A percentile compares a stretch with the other conserved stretches of the same genome.
Evolutionary conservation across 2,888 invertebrate species (phyloP).

Genomic region (Pristionchus entomophagus): DNA sequence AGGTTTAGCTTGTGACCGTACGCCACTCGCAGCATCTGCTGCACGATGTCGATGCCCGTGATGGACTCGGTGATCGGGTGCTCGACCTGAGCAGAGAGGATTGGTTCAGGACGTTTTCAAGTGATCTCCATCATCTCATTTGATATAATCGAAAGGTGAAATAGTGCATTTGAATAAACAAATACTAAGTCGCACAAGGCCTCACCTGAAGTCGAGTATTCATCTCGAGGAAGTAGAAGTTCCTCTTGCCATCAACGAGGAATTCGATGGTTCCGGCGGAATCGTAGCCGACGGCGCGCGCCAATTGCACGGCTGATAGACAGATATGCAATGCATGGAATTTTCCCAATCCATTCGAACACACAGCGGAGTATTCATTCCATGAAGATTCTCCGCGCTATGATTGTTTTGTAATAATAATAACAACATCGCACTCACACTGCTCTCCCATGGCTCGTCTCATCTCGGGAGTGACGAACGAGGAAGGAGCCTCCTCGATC

Average conservation of each 20-base stretch:
- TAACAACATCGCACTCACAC: conserved; percentile 9
- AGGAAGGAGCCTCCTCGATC: conserved; percentile 84
- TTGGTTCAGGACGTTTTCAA: too few species aligned
- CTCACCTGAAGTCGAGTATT: conserved; percentile 82
- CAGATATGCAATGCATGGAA: too few species aligned
- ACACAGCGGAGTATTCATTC: too few species aligned
- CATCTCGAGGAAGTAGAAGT: conserved; percentile 85
- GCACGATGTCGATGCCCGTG: conserved; percentile 83
- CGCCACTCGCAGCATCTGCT: conserved; percentile 83
- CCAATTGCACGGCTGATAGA: conserved; percentile 64
- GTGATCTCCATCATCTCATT: too few species aligned
- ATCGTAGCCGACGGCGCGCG: conserved; percentile 78
- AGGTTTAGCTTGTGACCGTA: conserved; percentile 81
- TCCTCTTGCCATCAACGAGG: conserved; percentile 81
- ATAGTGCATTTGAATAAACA: too few species aligned
- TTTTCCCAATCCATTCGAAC: not conserved
- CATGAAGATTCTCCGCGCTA: too few species aligned
- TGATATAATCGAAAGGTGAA: too few species aligned
- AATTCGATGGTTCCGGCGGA: conserved; percentile 84
- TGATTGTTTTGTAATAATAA: too few species aligned
- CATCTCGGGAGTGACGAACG: conserved; percentile 81
- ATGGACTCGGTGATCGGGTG: conserved; percentile 84
- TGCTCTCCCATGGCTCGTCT: conserved; percentile 82
- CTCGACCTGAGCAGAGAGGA: conserved; percentile 78
- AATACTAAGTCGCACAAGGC: too few species aligned